Conservation (phyloP, 2,888 invertebrate genomes). For the Seira ritae region DNA sequence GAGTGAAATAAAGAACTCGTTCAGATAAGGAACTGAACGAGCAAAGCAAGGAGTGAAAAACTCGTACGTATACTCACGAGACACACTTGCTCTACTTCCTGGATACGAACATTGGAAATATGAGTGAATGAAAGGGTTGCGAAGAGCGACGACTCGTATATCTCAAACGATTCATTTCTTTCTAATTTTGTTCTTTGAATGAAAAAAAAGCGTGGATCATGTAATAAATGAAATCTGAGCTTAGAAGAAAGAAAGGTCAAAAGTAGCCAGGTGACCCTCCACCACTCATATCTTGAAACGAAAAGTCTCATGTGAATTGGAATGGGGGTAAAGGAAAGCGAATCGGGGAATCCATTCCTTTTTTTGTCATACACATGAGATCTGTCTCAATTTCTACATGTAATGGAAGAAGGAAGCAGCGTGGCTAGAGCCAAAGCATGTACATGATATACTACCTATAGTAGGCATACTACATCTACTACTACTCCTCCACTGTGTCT, state of each 20-base stretch:
- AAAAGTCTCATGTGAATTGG: slow-evolving; percentile 57
- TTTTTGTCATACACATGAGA: slow-evolving; percentile 61
- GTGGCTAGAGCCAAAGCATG: neutral
- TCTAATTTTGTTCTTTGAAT: slow-evolving; percentile 42
- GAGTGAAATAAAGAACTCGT: no score
- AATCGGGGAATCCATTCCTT: slow-evolving; percentile 59
- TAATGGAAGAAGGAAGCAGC: slow-evolving; percentile 48
- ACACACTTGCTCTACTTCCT: slow-evolving; percentile 45
- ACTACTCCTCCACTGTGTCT: neutral
- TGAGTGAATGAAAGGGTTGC: slow-evolving; percentile 29
- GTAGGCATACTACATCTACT: slow-evolving; percentile 16
- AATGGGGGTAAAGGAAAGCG: slow-evolving; percentile 4
- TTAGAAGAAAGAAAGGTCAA: slow-evolving; percentile 51
- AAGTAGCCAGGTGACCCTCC: slow-evolving; percentile 63
- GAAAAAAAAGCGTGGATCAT: slow-evolving; percentile 20
- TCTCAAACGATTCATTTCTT: slow-evolving; percentile 60
- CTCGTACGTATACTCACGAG: slow-evolving; percentile 23
- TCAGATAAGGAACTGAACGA: neutral
- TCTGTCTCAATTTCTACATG: slow-evolving; percentile 62
- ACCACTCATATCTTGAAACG: slow-evolving; percentile 19
- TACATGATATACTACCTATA: no score
- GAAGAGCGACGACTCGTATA: slow-evolving; percentile 48
- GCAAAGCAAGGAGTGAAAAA: neutral
- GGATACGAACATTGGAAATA: slow-evolving; percentile 36
- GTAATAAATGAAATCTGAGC: slow-evolving; percentile 34